Evolutionary conservation across 2,113 vertebrate species (phyloP).

Genomic region (Vimba vimba): DNA sequence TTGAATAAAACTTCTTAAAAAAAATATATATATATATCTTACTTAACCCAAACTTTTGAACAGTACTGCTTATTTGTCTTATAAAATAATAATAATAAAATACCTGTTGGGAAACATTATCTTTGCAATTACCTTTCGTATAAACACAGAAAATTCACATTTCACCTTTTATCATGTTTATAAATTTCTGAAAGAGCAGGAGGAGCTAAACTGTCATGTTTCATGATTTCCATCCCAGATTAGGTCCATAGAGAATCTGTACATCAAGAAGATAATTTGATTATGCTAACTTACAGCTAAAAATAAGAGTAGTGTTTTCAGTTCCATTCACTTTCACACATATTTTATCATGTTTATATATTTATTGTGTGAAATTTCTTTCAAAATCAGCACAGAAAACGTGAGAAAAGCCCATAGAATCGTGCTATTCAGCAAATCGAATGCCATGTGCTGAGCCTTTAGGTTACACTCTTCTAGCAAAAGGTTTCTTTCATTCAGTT

Average conservation of each 20-base stretch:
- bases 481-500: not conserved
- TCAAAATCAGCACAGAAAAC: not conserved
- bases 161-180: not conserved
- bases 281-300: not conserved
- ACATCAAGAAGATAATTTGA: not conserved
- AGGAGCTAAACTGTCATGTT: not conserved
- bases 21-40: not conserved
- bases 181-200: not conserved
- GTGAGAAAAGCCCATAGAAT: not conserved
- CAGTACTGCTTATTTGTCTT: not conserved
- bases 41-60: not conserved
- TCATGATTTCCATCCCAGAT: not conserved
- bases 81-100: not conserved
- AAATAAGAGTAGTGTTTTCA: not conserved
- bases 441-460: not conserved
- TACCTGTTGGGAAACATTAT: not conserved
- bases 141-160: not conserved
- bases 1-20: not conserved
- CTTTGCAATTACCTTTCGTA: not conserved
- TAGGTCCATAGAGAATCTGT: not conserved
- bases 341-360: not conserved
- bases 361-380: not conserved
- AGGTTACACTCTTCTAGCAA: too few species aligned
- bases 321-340: not conserved
- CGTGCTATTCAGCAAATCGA: not conserved